Percentiles rank a stretch among this genome's conserved stretches.
phyloP scores from a whole-genome alignment of 2,888 invertebrate genomes.

The Mimas tiliae region DNA sequence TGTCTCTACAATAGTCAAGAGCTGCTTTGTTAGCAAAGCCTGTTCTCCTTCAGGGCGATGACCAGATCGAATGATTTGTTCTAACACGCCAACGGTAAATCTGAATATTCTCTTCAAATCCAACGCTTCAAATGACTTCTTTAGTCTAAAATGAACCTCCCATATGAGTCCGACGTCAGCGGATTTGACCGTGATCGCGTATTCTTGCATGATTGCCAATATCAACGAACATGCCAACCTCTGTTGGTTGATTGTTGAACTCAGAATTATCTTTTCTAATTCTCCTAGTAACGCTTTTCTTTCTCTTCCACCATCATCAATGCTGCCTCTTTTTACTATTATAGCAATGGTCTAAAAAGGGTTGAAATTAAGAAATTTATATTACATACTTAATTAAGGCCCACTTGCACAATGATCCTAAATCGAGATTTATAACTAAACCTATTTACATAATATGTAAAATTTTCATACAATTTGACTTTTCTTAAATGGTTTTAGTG shows the following conservation, averaged over 20 bases:
- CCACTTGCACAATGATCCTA: too few relatives aligned
- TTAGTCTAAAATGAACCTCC: conserved; percentile 94
- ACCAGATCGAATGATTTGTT: conserved; percentile 73
- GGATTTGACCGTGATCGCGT: conserved; percentile 92
- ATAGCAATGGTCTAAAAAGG: conserved; percentile 90
- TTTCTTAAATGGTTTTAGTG: too few relatives aligned
- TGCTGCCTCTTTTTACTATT: conserved; percentile 93
- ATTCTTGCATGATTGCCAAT: conserved; percentile 93
- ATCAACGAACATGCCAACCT: conserved; percentile 93
- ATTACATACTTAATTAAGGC: too few relatives aligned
- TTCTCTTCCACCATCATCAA: conserved; percentile 89
- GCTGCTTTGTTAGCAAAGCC: conserved; percentile 86
- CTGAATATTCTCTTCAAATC: conserved; percentile 92
- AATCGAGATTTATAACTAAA: too few relatives aligned
- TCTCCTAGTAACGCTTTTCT: conserved; percentile 88
- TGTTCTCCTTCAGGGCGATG: conserved; percentile 80
- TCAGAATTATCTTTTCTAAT: conserved; percentile 90
- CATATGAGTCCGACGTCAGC: conserved; percentile 94
- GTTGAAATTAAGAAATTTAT: not conserved
- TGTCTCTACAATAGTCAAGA: conserved; percentile 91
- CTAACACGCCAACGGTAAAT: conserved; percentile 74
- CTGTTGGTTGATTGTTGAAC: conserved; percentile 91
- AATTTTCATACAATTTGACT: too few relatives aligned
- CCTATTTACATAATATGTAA: too few relatives aligned
- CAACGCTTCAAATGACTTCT: conserved; percentile 92